phyloP scores from a whole-genome alignment of 2,113 vertebrate species.

The Saccopteryx bilineata region DNA sequence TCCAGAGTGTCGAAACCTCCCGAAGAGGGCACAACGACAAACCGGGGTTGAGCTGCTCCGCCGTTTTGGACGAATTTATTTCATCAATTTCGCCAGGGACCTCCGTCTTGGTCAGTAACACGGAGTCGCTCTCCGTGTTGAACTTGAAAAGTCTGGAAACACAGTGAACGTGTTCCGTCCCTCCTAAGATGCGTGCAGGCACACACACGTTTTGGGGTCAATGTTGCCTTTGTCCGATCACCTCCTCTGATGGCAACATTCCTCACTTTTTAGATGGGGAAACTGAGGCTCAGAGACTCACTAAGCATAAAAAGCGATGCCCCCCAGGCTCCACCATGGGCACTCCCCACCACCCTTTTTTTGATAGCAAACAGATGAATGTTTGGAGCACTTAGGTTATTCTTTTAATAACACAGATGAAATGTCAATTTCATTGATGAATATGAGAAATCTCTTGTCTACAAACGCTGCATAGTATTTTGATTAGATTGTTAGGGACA shows the following conservation, averaged over 20 bases:
- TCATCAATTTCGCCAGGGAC: background rate
- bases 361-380: background rate
- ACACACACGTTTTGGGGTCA: background rate
- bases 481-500: background rate
- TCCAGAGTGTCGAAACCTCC: background rate
- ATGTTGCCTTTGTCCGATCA: background rate
- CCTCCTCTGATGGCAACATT: background rate
- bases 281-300: background rate
- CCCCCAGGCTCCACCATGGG: background rate
- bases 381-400: background rate
- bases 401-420: background rate
- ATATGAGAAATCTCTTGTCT: background rate
- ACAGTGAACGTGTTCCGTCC: background rate
- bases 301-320: background rate
- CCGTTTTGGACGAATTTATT: background rate
- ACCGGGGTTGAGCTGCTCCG: fast-evolving
- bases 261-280: background rate
- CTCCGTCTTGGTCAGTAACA: background rate
- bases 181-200: fast-evolving
- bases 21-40: background rate
- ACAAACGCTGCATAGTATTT: background rate
- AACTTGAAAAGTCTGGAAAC: background rate
- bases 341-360: background rate
- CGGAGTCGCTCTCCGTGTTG: background rate
- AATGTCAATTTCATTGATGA: background rate